Evolutionary conservation across 2,888 invertebrate genomes (phyloP), one percentile per base, ranked within the genome.

Genomic region (Lepetodrilus schrolli): DNA sequence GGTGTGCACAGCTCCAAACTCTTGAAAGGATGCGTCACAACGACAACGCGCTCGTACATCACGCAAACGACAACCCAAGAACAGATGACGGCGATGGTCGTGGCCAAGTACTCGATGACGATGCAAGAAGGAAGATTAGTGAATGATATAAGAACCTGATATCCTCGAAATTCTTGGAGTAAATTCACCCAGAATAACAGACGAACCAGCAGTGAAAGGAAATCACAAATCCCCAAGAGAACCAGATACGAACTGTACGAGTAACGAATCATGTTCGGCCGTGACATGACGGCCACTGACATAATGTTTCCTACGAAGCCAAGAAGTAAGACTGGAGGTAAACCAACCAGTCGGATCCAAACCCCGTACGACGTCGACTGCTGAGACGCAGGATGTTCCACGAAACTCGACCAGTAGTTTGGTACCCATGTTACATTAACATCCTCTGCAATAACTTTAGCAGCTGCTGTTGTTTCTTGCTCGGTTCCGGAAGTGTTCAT

Each of bases 41-140:
- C 74, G 30, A 76, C 21, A 26, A 71, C 66, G 4, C 76, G 70
- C 47, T 76, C 76, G 26, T 43, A 34, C 1, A 74, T 70, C 34
- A 76, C 43, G 68, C 58, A 58, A 48, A 76, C 76, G n/a, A 76
- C 49, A 7, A 71, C 38, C 76, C 76, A 76, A n/a, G 73, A 73
- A 66, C 76, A 74, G 47, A 76, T 26, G 36, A 76, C 65, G 26
- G 74, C 70, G 51, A 66, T 58, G 26, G 47, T 49, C 5, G 76
- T 76, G 50, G 74, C 49, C 20, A 76, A 34, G 34, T 76, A 76
- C 51, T 76, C 76, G 23, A 17, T 68, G 65, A 50, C 36, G 3
- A 43, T 23, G 36, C 76, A 76, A 1, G 38, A 37, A 17, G 51
- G 30, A 4, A 30, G 30, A 48, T 26, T 51, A 2, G 13, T 34